Evolutionary conservation across 2,797 vertebrate genomes (phyloP).

Genomic region (Xerus rutilus): DNA sequence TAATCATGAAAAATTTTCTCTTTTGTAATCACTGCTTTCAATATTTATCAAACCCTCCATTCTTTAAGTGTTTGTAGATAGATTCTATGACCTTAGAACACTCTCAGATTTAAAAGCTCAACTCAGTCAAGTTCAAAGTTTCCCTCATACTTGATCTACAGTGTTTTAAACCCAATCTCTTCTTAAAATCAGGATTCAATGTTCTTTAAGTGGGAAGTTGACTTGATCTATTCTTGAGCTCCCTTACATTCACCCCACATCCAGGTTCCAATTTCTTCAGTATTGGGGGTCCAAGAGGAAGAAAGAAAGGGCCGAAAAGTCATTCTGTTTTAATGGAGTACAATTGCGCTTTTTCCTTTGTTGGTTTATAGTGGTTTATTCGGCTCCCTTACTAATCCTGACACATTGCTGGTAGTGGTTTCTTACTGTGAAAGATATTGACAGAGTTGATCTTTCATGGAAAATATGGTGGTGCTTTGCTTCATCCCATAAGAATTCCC

Average conservation of each 20-base stretch:
- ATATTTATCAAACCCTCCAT: not conserved
- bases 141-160: not conserved
- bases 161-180: not conserved
- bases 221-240: not conserved
- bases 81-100: not conserved
- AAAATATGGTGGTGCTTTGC: not conserved
- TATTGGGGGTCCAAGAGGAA: not conserved
- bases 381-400: not conserved
- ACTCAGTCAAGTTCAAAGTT: not conserved
- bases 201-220: not conserved
- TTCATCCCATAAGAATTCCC: not conserved
- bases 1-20: not conserved
- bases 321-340: not conserved
- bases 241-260: not conserved
- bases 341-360: not conserved
- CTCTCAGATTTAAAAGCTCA: not conserved
- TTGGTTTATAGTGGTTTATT: not conserved
- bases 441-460: not conserved
- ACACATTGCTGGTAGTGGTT: not conserved
- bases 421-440: not conserved
- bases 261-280: not conserved
- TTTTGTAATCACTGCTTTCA: not conserved
- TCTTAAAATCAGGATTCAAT: not conserved
- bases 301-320: not conserved
- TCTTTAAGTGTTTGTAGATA: not conserved